phyloP scores from a whole-genome alignment of 2,113 vertebrate genomes.

The Hippopotamus amphibius region DNA sequence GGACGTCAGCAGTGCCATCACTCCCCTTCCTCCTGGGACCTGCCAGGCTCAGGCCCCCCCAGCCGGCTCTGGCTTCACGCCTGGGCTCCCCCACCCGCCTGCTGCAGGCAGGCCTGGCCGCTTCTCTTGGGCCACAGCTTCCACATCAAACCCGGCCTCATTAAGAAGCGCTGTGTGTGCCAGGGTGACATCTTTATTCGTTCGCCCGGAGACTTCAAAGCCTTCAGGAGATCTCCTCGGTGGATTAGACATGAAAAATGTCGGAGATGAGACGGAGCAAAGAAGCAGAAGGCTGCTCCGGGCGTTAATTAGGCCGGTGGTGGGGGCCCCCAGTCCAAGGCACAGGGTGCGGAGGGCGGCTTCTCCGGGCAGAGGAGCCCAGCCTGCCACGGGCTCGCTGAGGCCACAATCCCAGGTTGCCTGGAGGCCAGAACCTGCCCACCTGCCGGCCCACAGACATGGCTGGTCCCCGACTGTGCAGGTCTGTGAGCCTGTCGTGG shows the following conservation, averaged over 20 bases:
- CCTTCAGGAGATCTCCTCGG: conserved; percentile 88
- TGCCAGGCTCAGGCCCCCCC: neutral
- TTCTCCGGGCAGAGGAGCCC: neutral
- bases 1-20: no score
- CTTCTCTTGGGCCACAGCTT: conserved; percentile 84
- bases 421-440: neutral
- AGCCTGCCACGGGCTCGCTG: rapidly evolving
- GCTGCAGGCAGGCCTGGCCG: conserved; percentile 28
- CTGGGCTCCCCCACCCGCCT: conserved; percentile 25
- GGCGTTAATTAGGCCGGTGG: conserved; percentile 86
- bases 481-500: neutral
- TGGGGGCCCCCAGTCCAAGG: conserved; percentile 47
- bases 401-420: neutral
- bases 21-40: neutral
- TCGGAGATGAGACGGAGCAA: conserved; percentile 82
- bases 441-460: neutral
- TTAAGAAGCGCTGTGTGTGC: conserved; percentile 87
- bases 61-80: neutral
- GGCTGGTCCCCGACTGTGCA: rapidly evolving
- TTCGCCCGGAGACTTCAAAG: conserved; percentile 89
- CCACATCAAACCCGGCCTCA: conserved; percentile 89
- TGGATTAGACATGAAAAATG: conserved; percentile 88
- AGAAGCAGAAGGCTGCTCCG: conserved; percentile 81
- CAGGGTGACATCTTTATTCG: conserved; percentile 90
- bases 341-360: rapidly evolving